phyloP scores from a whole-genome alignment of 1,140 invertebrate genomes.

The Onthophagus taurus region DNA sequence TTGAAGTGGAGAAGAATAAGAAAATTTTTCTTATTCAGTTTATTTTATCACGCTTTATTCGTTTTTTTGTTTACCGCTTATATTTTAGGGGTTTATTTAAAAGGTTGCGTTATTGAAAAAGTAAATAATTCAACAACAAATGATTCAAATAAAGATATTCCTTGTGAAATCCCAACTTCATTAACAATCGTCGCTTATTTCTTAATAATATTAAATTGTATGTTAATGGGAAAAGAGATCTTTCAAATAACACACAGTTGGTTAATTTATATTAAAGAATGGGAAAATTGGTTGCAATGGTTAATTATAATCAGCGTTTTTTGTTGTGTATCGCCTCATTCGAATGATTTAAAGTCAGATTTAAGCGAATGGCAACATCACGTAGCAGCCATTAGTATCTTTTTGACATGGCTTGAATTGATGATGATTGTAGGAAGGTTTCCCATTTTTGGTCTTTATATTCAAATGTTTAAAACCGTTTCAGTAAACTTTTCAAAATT shows the following conservation, averaged over 20 bases:
- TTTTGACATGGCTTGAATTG: conserved; percentile 68
- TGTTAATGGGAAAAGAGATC: conserved; percentile 58
- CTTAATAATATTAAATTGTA: conserved; percentile 50
- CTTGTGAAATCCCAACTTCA: conserved; percentile 41
- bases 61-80: conserved; percentile 63
- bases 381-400: conserved; percentile 64
- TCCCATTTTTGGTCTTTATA: conserved; percentile 74
- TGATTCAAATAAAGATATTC: not conserved
- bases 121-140: not conserved
- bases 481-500: conserved; percentile 77
- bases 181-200: conserved; percentile 45
- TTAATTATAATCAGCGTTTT: conserved; percentile 60
- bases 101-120: conserved; percentile 22
- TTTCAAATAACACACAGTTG: conserved; percentile 62
- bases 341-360: conserved; percentile 30
- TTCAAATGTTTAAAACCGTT: conserved; percentile 79
- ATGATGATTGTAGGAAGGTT: conserved; percentile 78
- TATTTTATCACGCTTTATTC: conserved; percentile 68
- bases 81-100: conserved; percentile 47
- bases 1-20: conserved; percentile 74
- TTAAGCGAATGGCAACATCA: conserved; percentile 63
- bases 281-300: conserved; percentile 79
- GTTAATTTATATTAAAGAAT: conserved; percentile 59
- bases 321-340: conserved; percentile 42
- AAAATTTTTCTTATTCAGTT: conserved; percentile 72